Percentiles rank a stretch among this genome's conserved stretches.
Conservation (phyloP, 2,113 vertebrate species). For the Podarcis raffonei region DNA sequence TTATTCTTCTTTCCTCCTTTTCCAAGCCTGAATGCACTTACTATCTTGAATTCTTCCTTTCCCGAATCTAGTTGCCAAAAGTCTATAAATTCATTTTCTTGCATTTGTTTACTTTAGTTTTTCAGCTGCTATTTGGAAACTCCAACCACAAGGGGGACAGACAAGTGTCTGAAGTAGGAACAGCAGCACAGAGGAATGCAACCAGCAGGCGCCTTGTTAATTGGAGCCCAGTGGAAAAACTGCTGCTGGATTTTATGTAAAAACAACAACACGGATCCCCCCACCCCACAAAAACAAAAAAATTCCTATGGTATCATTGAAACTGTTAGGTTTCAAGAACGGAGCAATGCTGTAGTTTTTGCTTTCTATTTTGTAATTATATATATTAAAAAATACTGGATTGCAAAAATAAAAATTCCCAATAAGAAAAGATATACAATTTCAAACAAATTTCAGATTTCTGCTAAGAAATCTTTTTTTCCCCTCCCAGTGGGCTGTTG, state of each 20-base stretch:
- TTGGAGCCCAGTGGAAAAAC: not conserved
- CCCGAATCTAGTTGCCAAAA: no score
- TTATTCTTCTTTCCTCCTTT: no score
- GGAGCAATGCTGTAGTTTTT: not conserved
- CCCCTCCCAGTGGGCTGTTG: not conserved
- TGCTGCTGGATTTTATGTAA: not conserved
- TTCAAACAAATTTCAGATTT: not conserved
- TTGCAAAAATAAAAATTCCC: not conserved
- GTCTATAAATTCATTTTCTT: conserved; percentile 13
- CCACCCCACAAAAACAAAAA: not conserved
- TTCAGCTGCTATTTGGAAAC: not conserved
- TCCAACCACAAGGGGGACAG: not conserved
- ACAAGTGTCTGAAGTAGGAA: not conserved
- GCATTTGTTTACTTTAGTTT: not conserved
- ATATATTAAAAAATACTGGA: not conserved
- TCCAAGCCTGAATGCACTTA: no score
- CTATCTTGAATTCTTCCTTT: no score
- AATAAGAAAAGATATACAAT: not conserved
- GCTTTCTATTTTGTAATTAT: not conserved
- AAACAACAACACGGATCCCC: not conserved
- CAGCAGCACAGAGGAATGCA: not conserved
- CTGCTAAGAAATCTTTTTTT: not conserved
- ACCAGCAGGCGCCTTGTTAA: not conserved
- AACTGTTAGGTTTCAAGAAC: not conserved
- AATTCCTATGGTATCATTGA: not conserved